phyloP scores from a whole-genome alignment of 35 echinoderm and acorn worm genomes.

The Chiridota heheva region DNA sequence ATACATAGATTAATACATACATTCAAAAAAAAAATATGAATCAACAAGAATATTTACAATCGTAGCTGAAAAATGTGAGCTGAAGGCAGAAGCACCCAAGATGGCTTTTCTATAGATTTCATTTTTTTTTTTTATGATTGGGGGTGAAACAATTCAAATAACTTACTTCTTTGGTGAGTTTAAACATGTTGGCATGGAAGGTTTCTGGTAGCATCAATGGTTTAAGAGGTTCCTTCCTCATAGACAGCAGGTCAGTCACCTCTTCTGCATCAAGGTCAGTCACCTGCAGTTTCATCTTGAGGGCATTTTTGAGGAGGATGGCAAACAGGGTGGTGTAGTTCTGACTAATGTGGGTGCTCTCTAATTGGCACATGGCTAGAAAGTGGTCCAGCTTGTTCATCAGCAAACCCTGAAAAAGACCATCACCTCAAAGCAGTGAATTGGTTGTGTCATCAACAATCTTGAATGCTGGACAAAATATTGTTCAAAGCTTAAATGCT shows the following conservation, averaged over 20 bases:
- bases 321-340: conserved; percentile 75
- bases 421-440: not conserved
- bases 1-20: no score
- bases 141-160: not conserved
- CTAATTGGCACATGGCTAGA: conserved; percentile 90
- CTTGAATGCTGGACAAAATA: not conserved
- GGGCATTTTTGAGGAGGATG: conserved; percentile 62
- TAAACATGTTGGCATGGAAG: conserved; percentile 59
- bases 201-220: conserved; percentile 66
- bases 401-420: conserved; percentile 80
- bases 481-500: not conserved
- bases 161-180: conserved; percentile 36
- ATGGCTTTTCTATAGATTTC: no score
- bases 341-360: conserved; percentile 67
- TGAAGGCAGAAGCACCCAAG: no score
- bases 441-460: not conserved
- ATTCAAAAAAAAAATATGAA: no score
- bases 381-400: conserved; percentile 86
- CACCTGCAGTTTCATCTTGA: conserved; percentile 21
- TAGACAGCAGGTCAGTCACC: conserved; percentile 69
- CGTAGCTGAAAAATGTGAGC: no score
- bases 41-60: no score
- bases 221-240: conserved; percentile 85
- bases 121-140: not conserved
- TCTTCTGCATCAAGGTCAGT: conserved; percentile 45